Evolutionary conservation across 2,113 vertebrate species (phyloP).

Genomic region (Cyprinodon variegatus): DNA sequence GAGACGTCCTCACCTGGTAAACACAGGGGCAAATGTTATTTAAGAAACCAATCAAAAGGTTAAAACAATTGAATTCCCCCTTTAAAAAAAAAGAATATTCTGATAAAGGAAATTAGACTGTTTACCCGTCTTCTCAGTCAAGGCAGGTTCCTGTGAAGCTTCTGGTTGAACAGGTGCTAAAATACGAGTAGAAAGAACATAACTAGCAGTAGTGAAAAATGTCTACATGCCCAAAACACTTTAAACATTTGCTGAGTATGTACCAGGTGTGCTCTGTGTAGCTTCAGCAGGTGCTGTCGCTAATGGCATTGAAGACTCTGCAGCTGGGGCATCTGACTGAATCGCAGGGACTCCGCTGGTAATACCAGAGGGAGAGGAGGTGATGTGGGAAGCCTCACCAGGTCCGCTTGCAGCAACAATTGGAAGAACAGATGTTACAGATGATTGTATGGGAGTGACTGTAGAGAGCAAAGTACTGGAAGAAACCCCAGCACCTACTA

Average conservation of each 20-base stretch:
- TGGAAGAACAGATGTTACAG: constrained; percentile 60
- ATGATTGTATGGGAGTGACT: constrained; percentile 52
- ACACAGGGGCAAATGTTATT: constrained; percentile 16
- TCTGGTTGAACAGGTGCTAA: constrained; percentile 66
- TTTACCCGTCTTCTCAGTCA: constrained; percentile 74
- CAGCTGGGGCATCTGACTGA: constrained; percentile 40
- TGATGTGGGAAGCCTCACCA: constrained; percentile 46
- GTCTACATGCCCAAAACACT: neutral
- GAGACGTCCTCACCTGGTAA: constrained; percentile 67
- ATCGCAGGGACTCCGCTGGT: constrained; percentile 38
- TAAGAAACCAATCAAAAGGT: neutral
- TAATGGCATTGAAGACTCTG: constrained; percentile 31
- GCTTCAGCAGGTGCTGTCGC: constrained; percentile 45
- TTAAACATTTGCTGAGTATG: neutral
- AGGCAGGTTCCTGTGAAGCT: constrained; percentile 61
- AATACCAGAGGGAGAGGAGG: constrained; percentile 50
- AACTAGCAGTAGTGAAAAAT: neutral
- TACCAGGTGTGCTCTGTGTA: constrained; percentile 67
- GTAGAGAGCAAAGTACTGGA: constrained; percentile 52
- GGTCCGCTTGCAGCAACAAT: constrained; percentile 55
- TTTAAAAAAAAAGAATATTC: neutral
- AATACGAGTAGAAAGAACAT: constrained; percentile 6
- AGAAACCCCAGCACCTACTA: constrained; percentile 36
- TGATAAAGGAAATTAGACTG: neutral
- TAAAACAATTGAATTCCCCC: neutral